Evolutionary conservation across 1,140 invertebrate species (phyloP).

Genomic region (Antheraea pernyi): DNA sequence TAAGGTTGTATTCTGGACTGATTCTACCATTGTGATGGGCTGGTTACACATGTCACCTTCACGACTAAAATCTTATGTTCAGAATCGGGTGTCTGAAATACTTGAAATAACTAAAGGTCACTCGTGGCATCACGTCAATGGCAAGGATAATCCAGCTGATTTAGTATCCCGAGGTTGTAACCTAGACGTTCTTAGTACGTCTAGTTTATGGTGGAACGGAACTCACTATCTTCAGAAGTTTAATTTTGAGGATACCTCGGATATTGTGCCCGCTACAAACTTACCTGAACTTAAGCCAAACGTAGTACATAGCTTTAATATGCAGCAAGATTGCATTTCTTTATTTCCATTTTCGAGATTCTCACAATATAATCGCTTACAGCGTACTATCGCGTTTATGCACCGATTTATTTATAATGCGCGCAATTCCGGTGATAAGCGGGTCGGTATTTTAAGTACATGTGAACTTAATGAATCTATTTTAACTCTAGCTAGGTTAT

Average conservation of each 20-base stretch:
- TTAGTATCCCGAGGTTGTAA: constrained; percentile 31
- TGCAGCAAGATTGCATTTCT: background rate
- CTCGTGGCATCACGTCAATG: constrained; percentile 31
- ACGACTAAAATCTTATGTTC: constrained; percentile 33
- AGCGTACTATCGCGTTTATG: background rate
- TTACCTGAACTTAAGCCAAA: constrained; percentile 21
- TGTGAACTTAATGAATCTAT: too few relatives aligned
- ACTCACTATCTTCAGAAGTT: constrained; percentile 17
- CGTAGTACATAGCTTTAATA: background rate
- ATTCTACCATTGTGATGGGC: constrained; percentile 10
- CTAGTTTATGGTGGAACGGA: constrained; percentile 25
- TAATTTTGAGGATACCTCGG: constrained; percentile 4
- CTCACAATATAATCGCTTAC: background rate
- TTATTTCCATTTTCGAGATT: background rate
- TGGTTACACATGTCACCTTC: constrained; percentile 18
- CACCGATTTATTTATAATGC: too few relatives aligned
- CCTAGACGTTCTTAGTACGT: background rate
- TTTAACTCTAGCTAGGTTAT: too few relatives aligned
- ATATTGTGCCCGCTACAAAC: background rate
- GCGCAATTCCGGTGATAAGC: too few relatives aligned
- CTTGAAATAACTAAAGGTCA: constrained; percentile 21
- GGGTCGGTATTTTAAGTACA: too few relatives aligned
- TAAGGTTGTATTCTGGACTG: constrained; percentile 16
- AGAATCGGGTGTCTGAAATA: constrained; percentile 34
- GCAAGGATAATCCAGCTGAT: constrained; percentile 39